Conservation (phyloP, 2,888 invertebrate species). For the Trichogramma evanescens region DNA sequence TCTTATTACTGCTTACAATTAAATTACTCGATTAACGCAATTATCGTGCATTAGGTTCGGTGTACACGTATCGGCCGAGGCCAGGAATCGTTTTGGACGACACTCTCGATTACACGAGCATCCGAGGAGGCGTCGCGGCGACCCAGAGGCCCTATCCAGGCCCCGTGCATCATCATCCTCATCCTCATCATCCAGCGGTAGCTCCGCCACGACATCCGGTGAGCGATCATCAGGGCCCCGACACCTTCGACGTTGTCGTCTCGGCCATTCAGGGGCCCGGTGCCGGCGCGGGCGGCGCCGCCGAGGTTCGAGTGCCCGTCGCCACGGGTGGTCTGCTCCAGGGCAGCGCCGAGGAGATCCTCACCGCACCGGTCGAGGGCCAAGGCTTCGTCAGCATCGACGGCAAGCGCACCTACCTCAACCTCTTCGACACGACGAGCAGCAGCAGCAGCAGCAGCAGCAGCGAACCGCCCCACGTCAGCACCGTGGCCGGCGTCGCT, state of each 20-base stretch:
- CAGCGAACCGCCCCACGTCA: conserved; percentile 55
- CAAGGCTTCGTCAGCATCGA: conserved; percentile 88
- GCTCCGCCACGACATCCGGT: conserved; percentile 38
- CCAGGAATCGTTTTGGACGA: conserved; percentile 84
- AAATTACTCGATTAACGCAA: neutral
- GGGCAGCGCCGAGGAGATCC: conserved; percentile 61
- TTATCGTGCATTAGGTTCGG: conserved; percentile 26
- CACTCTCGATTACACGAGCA: conserved; percentile 46
- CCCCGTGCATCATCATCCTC: conserved; percentile 35
- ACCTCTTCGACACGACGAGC: conserved; percentile 65
- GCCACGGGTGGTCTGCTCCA: conserved; percentile 29
- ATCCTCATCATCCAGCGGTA: conserved; percentile 25
- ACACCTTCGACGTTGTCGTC: conserved; percentile 82
- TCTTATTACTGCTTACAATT: neutral
- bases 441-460: conserved; percentile 29
- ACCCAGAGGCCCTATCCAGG: conserved; percentile 50
- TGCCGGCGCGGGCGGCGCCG: conserved; percentile 41
- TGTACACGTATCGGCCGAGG: conserved; percentile 63
- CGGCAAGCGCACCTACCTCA: conserved; percentile 81
- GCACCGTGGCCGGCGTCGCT: conserved; percentile 55
- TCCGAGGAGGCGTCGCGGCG: conserved; percentile 38
- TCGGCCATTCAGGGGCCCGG: conserved; percentile 82
- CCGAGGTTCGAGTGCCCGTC: conserved; percentile 38
- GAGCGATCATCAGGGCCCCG: conserved; percentile 50
- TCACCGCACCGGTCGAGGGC: conserved; percentile 66